These are phyloP conservation scores for Apis laboriosa DNA, from an alignment of 1,140 invertebrate genomes.

Conservation along the genomic window DNA sequence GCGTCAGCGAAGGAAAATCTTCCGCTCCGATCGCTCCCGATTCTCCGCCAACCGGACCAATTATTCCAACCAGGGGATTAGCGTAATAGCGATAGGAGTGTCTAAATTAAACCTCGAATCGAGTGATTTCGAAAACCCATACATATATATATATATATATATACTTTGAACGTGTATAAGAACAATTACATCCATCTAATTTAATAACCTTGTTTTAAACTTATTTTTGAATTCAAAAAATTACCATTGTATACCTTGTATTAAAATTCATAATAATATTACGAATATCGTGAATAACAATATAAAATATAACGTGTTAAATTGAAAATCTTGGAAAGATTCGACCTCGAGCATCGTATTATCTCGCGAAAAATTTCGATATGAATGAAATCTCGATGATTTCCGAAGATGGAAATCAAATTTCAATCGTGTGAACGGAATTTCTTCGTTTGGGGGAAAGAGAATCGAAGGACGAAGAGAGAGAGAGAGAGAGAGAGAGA, in stretches of 20 bases:
- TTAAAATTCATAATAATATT: no score
- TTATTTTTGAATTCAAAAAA: no score
- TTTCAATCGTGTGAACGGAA: constrained; percentile 35
- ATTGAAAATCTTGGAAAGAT: not conserved
- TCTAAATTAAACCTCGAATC: not conserved
- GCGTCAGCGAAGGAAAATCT: constrained; percentile 31
- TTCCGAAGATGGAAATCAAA: constrained; percentile 40
- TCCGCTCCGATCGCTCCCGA: constrained; percentile 20
- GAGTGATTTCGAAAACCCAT: not conserved
- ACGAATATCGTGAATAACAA: no score
- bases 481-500: not conserved
- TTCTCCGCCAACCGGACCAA: not conserved
- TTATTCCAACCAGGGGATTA: constrained; percentile 35
- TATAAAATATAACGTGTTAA: not conserved
- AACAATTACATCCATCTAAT: no score
- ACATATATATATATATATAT: no score
- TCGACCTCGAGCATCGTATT: no score
- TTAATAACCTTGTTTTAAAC: no score
- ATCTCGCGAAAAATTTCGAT: not conserved
- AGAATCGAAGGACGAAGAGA: not conserved
- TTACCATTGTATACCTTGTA: no score
- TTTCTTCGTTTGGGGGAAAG: constrained; percentile 19
- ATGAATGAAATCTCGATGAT: not conserved
- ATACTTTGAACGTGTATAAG: no score
- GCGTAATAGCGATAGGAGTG: constrained; percentile 11